These are phyloP conservation scores for Hybos culiciformis DNA, from an alignment of 2,888 invertebrate genomes.

Conservation along the genomic window DNA sequence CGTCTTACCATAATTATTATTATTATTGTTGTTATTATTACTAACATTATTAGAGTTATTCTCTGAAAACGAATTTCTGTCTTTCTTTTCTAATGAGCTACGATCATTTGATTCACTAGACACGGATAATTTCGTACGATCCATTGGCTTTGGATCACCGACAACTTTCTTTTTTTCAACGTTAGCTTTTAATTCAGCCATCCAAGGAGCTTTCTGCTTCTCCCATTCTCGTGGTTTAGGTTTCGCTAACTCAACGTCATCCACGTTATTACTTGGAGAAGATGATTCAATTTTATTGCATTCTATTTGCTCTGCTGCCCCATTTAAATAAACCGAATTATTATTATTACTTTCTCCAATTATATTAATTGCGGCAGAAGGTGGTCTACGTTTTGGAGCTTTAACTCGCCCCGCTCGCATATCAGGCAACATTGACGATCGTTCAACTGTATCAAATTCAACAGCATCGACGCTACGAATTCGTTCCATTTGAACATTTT, in stretches of 20 bases:
- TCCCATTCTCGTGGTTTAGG: constrained; percentile 57
- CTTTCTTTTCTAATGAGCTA: constrained; percentile 21
- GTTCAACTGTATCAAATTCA: constrained; percentile 53
- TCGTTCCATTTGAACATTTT: constrained; percentile 19
- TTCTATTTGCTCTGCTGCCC: constrained; percentile 17
- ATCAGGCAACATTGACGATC: constrained; percentile 47
- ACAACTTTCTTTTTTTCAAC: constrained; percentile 40
- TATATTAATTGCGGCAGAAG: constrained; percentile 38
- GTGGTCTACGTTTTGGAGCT: constrained; percentile 47
- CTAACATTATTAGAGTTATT: too few species aligned
- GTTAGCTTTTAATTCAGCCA: constrained; percentile 65
- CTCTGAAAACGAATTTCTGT: constrained; percentile 17
- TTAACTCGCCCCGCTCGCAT: constrained; percentile 45
- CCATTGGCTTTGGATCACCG: constrained; percentile 25
- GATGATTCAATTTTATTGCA: background rate
- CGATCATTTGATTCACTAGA: constrained; percentile 18
- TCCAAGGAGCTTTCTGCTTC: constrained; percentile 64
- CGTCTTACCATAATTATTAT: background rate
- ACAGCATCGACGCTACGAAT: constrained; percentile 24
- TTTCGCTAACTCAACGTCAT: constrained; percentile 38
- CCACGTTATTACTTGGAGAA: background rate
- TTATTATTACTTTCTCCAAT: constrained; percentile 29
- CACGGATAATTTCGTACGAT: constrained; percentile 1
- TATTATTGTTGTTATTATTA: constrained; percentile 9
- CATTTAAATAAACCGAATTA: constrained; percentile 27